Conservation (phyloP, 1,140 invertebrate genomes). For the Calephelis nemesis region DNA sequence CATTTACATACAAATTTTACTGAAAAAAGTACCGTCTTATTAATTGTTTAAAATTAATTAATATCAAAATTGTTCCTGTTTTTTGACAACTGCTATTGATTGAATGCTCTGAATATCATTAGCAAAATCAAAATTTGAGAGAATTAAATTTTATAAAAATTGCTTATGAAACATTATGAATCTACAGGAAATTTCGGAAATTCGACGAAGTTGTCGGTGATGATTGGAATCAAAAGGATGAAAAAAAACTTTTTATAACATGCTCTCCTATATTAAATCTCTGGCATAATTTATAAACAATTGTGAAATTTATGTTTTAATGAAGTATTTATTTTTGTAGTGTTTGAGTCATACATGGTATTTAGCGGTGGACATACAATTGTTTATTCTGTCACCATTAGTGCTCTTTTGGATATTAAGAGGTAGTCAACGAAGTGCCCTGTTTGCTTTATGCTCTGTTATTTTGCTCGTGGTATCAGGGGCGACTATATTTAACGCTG, state of each 20-base stretch:
- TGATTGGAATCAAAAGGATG: neutral
- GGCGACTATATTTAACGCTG: slow-evolving; percentile 35
- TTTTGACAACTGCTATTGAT: too few species aligned
- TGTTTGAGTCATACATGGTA: slow-evolving; percentile 80
- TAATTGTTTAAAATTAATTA: too few species aligned
- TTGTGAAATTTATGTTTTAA: neutral
- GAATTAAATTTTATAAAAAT: too few species aligned
- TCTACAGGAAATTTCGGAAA: too few species aligned
- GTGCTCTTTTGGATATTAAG: slow-evolving; percentile 60
- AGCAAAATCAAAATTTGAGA: too few species aligned
- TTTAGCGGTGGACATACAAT: slow-evolving; percentile 85
- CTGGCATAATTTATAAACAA: neutral
- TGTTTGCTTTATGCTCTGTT: slow-evolving; percentile 27
- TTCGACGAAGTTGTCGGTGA: too few species aligned
- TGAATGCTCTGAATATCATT: too few species aligned
- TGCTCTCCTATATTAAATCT: too few species aligned
- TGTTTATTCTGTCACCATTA: slow-evolving; percentile 80
- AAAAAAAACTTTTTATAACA: neutral
- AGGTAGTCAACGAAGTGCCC: slow-evolving; percentile 33
- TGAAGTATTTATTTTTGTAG: slow-evolving; percentile 56
- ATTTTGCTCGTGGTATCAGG: slow-evolving; percentile 21
- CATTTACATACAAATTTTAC: too few species aligned
- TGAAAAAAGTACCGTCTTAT: too few species aligned
- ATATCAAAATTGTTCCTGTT: too few species aligned
- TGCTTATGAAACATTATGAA: too few species aligned